A percentile compares a stretch with the other conserved stretches of the same genome.
Evolutionary conservation across 2,888 invertebrate species (phyloP).

Genomic region (Syrista parreyssii): DNA sequence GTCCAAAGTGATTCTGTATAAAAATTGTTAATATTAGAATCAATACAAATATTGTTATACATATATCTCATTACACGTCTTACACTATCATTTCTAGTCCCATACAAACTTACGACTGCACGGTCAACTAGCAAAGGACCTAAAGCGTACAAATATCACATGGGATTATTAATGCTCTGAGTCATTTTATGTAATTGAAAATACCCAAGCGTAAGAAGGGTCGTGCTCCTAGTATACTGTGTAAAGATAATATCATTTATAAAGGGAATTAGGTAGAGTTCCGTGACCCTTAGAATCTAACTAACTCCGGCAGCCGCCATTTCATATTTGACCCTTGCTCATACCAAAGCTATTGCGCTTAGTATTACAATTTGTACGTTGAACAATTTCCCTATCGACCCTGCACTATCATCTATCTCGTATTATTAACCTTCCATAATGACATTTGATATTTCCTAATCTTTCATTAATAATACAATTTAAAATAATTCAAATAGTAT

Average conservation of each 20-base stretch:
- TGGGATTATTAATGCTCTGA: constrained; percentile 49
- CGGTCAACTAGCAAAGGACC: not conserved
- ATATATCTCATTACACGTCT: not conserved
- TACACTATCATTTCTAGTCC: not conserved
- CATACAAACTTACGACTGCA: not conserved
- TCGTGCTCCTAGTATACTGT: constrained; percentile 22
- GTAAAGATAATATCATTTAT: not conserved
- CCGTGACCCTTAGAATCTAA: not conserved
- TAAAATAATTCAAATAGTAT: not conserved
- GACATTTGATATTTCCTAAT: not conserved
- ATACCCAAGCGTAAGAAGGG: constrained; percentile 40
- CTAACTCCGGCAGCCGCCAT: not conserved
- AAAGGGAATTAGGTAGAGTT: not conserved
- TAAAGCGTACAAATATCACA: constrained; percentile 44
- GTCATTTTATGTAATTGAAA: constrained; percentile 55
- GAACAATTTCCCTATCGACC: not conserved
- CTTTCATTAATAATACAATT: not conserved
- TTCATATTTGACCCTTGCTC: not conserved
- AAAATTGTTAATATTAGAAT: not conserved
- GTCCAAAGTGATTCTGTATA: not conserved
- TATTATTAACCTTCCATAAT: not conserved
- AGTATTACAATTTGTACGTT: not conserved
- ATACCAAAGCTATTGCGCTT: not conserved
- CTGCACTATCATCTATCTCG: not conserved
- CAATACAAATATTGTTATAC: not conserved